Conservation (phyloP, 2,797 vertebrate species). For the Adrianichthys oophorus region DNA sequence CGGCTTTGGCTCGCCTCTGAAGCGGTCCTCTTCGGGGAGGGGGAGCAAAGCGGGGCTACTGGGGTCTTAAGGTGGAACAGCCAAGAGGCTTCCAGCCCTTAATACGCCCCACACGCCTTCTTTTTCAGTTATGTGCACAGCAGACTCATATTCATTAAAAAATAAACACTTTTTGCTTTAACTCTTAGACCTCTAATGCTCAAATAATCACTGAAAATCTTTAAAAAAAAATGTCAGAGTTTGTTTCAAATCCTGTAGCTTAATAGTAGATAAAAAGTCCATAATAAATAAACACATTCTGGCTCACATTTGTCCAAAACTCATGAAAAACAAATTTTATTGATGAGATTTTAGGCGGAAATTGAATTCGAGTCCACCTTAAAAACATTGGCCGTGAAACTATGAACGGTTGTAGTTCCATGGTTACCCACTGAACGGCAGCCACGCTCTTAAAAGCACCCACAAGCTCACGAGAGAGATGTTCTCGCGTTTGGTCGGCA, state of each 20-base stretch:
- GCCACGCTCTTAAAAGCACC: neutral
- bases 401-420: neutral
- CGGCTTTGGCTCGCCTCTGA: conserved; percentile 49
- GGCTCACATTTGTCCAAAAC: neutral
- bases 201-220: neutral
- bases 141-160: neutral
- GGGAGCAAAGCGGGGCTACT: conserved; percentile 56
- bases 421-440: conserved; percentile 60
- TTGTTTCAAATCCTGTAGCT: neutral
- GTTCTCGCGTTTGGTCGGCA: conserved; percentile 11
- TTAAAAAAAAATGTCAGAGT: neutral
- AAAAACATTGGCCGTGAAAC: conserved; percentile 39
- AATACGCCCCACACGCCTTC: conserved; percentile 1
- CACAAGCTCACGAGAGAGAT: rapidly evolving
- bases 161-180: neutral
- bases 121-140: no score
- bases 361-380: conserved; percentile 66
- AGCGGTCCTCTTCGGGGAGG: conserved; percentile 44
- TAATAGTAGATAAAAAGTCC: neutral
- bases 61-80: conserved; percentile 74
- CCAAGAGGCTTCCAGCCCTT: neutral
- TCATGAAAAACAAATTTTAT: neutral
- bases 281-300: neutral
- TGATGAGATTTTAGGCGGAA: neutral
- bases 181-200: neutral